phyloP scores from a whole-genome alignment of 1,140 invertebrate genomes.

The Drosophila nigrodunni region DNA sequence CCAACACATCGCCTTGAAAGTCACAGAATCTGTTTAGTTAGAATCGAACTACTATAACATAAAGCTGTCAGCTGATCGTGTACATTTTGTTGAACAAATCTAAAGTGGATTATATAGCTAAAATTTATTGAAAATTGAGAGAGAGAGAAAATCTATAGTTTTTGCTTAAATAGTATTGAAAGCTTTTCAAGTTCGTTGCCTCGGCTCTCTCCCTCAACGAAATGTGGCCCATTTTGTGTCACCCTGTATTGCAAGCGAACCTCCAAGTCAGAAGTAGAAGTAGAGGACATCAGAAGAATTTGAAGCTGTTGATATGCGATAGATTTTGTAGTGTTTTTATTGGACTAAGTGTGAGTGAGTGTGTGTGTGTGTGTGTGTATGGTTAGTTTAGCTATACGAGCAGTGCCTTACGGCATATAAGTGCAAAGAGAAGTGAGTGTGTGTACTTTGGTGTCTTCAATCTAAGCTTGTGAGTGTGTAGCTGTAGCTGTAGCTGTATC shows the following conservation, averaged over 20 bases:
- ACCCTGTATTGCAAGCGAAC: neutral
- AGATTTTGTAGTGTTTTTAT: slow-evolving; percentile 5
- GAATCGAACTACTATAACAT: too few species aligned
- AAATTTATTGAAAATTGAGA: too few species aligned
- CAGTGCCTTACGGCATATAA: slow-evolving; percentile 11
- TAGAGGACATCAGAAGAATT: slow-evolving; percentile 19
- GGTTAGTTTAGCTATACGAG: slow-evolving; percentile 22
- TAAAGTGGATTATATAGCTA: too few species aligned
- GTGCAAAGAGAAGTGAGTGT: slow-evolving; percentile 14
- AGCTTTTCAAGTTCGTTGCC: too few species aligned
- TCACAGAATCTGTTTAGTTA: too few species aligned
- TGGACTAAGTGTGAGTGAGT: neutral
- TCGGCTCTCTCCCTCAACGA: too few species aligned
- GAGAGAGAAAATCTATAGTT: too few species aligned
- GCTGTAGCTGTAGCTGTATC: neutral
- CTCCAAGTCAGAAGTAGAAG: slow-evolving; percentile 27
- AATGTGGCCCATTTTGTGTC: too few species aligned
- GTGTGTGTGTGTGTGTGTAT: slow-evolving; percentile 11
- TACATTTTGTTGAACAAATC: too few species aligned
- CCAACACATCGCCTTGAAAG: too few species aligned
- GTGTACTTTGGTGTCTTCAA: neutral
- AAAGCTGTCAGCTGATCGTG: too few species aligned
- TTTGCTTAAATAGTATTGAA: too few species aligned
- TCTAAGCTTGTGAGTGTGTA: slow-evolving; percentile 4
- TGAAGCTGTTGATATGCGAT: slow-evolving; percentile 41